phyloP scores from a whole-genome alignment of 2,797 vertebrate genomes.

The Lepilemur ruficaudatus region DNA sequence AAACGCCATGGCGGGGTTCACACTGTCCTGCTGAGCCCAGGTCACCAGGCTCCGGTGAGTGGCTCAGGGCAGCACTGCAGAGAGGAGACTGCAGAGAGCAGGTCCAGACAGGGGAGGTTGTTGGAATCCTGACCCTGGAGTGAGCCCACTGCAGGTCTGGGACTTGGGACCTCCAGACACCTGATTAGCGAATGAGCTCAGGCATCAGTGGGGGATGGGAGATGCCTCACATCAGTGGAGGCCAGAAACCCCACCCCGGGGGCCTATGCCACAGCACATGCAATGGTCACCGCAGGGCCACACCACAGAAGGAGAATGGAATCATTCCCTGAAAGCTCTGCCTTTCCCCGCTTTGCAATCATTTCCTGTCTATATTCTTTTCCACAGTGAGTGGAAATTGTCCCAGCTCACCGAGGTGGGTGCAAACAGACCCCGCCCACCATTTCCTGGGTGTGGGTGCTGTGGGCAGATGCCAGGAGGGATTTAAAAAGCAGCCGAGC shows the following conservation, averaged over 20 bases:
- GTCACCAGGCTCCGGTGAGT: not conserved
- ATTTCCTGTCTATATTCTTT: not conserved
- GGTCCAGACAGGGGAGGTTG: fast-evolving
- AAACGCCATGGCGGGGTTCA: fast-evolving
- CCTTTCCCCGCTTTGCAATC: not conserved
- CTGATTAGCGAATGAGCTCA: not conserved
- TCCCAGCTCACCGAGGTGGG: constrained; percentile 49
- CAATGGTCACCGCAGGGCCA: not conserved
- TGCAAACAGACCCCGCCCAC: constrained; percentile 57
- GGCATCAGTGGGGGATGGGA: too few species aligned
- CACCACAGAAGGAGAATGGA: not conserved
- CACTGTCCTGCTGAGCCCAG: not conserved
- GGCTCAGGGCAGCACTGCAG: fast-evolving
- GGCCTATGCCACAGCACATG: not conserved
- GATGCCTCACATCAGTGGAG: not conserved
- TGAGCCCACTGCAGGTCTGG: not conserved
- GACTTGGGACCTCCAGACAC: not conserved
- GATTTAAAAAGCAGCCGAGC: constrained; percentile 55
- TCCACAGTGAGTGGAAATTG: constrained; percentile 19
- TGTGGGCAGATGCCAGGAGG: constrained; percentile 60
- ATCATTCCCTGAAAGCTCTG: not conserved
- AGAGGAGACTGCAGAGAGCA: not conserved
- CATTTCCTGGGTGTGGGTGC: constrained; percentile 69
- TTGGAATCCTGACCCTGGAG: not conserved
- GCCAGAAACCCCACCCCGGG: fast-evolving